Evolutionary conservation across 2,113 vertebrate genomes (phyloP).

Genomic region (Pelusios castaneus): DNA sequence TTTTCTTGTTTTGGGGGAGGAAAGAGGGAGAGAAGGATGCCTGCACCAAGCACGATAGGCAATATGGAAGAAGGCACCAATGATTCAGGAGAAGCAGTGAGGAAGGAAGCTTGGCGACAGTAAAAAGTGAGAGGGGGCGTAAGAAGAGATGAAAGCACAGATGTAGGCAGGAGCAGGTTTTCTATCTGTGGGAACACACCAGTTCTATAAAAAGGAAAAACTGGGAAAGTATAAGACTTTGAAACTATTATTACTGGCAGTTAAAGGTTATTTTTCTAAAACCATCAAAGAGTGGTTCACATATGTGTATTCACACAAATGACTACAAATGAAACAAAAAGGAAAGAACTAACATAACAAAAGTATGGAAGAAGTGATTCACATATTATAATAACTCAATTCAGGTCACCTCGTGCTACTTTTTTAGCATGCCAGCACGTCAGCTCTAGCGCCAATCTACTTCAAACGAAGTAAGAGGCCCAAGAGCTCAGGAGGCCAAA

Average conservation of each 20-base stretch:
- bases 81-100: background rate
- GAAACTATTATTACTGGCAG: constrained; percentile 63
- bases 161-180: background rate
- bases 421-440: constrained; percentile 27
- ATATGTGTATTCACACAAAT: background rate
- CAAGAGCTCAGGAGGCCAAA: constrained; percentile 31
- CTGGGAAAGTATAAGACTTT: constrained; percentile 24
- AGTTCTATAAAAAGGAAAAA: constrained; percentile 12
- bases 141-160: background rate
- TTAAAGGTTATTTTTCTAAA: constrained; percentile 6
- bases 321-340: constrained; percentile 27
- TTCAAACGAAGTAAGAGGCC: constrained; percentile 8
- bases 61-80: background rate
- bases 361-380: constrained; percentile 33
- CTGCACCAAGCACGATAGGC: background rate
- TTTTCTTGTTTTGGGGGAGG: background rate
- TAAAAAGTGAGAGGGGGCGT: background rate
- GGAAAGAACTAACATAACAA: constrained; percentile 30
- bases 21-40: background rate
- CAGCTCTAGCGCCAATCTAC: background rate
- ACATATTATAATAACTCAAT: constrained; percentile 1
- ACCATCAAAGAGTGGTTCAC: constrained; percentile 42
- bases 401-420: constrained; percentile 19
- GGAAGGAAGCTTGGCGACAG: background rate
- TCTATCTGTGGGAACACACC: background rate